Base-by-base conservation (phyloP, 1,140 invertebrate species). In the Zaprionus tsacasi region DNA sequence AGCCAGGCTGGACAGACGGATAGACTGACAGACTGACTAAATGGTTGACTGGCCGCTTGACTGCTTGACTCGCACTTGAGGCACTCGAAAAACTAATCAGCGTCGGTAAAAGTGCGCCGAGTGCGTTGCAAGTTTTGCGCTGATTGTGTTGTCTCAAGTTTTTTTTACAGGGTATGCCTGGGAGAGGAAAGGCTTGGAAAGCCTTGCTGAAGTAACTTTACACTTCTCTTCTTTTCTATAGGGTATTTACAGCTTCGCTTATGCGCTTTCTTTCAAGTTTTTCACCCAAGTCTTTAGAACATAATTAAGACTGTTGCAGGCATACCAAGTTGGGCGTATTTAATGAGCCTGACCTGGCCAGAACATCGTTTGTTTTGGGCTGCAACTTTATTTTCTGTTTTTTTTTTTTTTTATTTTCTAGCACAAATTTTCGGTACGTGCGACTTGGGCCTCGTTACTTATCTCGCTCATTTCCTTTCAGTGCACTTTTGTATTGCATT, bases 381-480 rank as follows among this genome's bases (percentile, higher is more conserved):
- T 58, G 33, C 72, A 81, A 79, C 15, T 73, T 83, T 82, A 61
- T 45, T 73, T 83, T 80, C 61, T 15, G n/a, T 2, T 45, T 45
- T 45, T 21, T 27, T 50, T 50, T 11, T 21, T 40, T 48, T 21
- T 21, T 40, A 38, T 21, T 21, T 21, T 21, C 21, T 21, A 21
- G 52, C 43, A 54, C 43, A 8, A 48, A 59, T 74, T 78, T 64
- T 27, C 59, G 71, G 59, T 21, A 35, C 40, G 40, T 45, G 40
- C 40, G 7, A 27, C 58, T 64, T 8, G 36, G 76, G 66, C 61
- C 75, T 90, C 85, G 78, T 90, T 89, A 85, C 86, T 89, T 89
- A 90, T 89, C 86, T 89, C 79, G 85, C 86, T 89, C 81, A 81
- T 90, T 90, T 88, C 85, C 85, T 88, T 90, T 90, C 85, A 90